phyloP scores from a whole-genome alignment of 2,113 vertebrate species.

The Pollimyrus isidori region DNA sequence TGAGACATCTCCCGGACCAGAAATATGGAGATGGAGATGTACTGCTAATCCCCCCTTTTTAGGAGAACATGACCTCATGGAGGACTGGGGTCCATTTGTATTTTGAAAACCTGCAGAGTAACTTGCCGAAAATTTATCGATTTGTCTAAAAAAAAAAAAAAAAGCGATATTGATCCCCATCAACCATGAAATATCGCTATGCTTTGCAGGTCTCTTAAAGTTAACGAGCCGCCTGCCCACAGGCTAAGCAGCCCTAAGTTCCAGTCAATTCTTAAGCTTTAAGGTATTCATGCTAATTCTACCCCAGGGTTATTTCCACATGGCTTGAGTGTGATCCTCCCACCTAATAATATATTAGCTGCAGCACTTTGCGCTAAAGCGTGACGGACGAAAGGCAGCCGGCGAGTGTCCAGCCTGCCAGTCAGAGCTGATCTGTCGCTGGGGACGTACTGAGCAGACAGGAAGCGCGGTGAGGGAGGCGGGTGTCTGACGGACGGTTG shows the following conservation, averaged over 20 bases:
- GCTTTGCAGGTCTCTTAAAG: neutral
- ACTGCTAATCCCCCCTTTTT: neutral
- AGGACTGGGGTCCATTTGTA: neutral
- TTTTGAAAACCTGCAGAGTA: neutral
- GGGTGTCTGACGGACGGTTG: neutral
- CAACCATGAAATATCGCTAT: neutral
- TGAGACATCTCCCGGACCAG: neutral
- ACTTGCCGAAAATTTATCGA: neutral
- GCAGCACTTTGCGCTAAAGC: neutral
- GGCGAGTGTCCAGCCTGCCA: neutral
- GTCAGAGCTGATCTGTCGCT: neutral
- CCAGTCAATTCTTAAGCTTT: neutral
- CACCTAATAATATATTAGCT: neutral
- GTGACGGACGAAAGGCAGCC: neutral
- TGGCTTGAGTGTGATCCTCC: neutral
- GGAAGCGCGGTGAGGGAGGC: neutral
- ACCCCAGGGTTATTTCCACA: neutral
- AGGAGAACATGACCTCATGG: neutral
- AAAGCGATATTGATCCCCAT: neutral
- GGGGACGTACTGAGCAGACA: neutral
- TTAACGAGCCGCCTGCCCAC: neutral
- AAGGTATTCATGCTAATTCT: neutral
- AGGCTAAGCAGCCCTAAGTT: neutral
- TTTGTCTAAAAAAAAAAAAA: neutral
- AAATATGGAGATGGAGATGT: neutral